A percentile compares a stretch with the other conserved stretches of the same genome.
phyloP scores from a whole-genome alignment of 2,888 invertebrate species.

The Chouioia cunea region DNA sequence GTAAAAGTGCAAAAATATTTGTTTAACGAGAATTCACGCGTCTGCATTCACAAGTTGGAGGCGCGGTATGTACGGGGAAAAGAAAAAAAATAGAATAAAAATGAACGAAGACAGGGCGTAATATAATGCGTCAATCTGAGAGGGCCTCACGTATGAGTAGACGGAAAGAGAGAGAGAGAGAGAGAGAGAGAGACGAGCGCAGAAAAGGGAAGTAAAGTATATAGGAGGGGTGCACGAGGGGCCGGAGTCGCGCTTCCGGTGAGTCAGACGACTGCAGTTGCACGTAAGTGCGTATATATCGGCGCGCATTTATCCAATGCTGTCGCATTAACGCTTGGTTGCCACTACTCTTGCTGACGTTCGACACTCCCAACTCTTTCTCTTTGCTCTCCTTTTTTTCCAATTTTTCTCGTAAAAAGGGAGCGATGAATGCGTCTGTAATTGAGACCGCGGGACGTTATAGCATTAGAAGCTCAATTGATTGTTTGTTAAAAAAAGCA shows the following conservation, averaged over 20 bases:
- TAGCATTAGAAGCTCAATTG: too few relatives aligned
- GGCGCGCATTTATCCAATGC: too few relatives aligned
- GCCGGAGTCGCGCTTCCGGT: slow-evolving; percentile 64
- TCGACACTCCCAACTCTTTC: too few relatives aligned
- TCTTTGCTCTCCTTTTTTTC: too few relatives aligned
- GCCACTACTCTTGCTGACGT: too few relatives aligned
- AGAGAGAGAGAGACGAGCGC: slow-evolving; percentile 42
- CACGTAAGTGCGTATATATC: too few relatives aligned
- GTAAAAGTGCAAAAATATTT: slow-evolving; percentile 37
- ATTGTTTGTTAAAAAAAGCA: too few relatives aligned
- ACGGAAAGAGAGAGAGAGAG: too few relatives aligned
- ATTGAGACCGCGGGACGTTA: too few relatives aligned
- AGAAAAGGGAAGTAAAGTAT: background rate
- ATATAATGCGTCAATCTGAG: slow-evolving; percentile 35
- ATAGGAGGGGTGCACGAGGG: slow-evolving; percentile 44
- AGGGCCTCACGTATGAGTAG: slow-evolving; percentile 50
- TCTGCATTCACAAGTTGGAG: slow-evolving; percentile 30
- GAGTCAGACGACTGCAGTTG: slow-evolving; percentile 55
- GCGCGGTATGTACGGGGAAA: background rate
- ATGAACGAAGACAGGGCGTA: slow-evolving; percentile 30
- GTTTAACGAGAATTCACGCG: slow-evolving; percentile 15
- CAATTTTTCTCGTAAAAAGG: too few relatives aligned
- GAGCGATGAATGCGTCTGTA: too few relatives aligned
- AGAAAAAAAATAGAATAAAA: background rate
- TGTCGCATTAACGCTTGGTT: too few relatives aligned